A percentile compares a stretch with the other conserved stretches of the same genome.
phyloP scores from a whole-genome alignment of 2,797 vertebrate genomes.

The Sebastes trivittatus region DNA sequence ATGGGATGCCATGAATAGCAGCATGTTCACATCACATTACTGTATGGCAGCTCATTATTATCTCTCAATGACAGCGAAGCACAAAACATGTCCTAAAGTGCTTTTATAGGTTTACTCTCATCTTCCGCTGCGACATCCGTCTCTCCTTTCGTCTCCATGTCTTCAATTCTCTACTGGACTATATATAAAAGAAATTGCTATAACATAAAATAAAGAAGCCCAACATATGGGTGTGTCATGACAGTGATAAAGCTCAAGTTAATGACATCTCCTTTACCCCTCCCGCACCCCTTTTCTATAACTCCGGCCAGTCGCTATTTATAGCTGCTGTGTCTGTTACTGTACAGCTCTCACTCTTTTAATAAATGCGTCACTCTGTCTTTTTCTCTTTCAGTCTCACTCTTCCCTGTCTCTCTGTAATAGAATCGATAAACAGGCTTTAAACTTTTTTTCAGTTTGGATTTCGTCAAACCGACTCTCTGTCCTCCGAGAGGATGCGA shows the following conservation, averaged over 20 bases:
- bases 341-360: conserved; percentile 39
- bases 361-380: conserved; percentile 26
- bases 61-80: conserved; percentile 1
- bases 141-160: background rate
- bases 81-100: conserved; percentile 5
- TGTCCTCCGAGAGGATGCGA: conserved; percentile 47
- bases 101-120: background rate
- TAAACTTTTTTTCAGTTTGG: conserved; percentile 50
- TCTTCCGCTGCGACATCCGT: background rate
- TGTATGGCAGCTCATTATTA: conserved; percentile 22
- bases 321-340: conserved; percentile 56
- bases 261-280: conserved; percentile 65
- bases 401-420: conserved; percentile 43
- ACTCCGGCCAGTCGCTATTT: conserved; percentile 63
- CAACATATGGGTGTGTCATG: conserved; percentile 24
- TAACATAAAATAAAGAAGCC: conserved; percentile 24
- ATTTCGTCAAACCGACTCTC: conserved; percentile 51
- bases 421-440: conserved; percentile 72
- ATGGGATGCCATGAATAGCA: conserved; percentile 50
- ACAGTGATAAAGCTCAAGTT: conserved; percentile 68
- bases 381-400: conserved; percentile 18
- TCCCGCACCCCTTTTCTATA: conserved; percentile 56
- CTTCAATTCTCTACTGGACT: background rate
- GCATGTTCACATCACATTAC: conserved; percentile 12
- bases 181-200: conserved; percentile 7